These are phyloP conservation scores for Brachionus koreanus DNA, from an alignment of 1,140 invertebrate species.

Conservation along the genomic window DNA sequence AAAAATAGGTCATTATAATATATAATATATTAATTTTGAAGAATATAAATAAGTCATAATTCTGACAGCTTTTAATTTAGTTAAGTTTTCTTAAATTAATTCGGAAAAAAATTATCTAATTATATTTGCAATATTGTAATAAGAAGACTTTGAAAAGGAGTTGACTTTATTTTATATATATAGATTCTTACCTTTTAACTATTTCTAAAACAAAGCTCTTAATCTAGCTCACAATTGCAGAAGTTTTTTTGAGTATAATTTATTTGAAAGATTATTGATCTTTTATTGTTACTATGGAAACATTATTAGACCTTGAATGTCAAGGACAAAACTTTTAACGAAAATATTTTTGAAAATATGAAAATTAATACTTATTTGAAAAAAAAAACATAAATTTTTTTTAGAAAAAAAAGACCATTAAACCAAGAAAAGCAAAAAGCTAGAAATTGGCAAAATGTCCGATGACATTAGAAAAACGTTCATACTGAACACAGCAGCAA, in stretches of 20 bases:
- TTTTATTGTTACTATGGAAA: conserved; percentile 20
- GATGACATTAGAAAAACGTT: conserved; percentile 39
- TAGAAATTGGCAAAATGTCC: neutral
- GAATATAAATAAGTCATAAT: no score
- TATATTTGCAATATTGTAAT: no score
- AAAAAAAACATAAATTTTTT: neutral
- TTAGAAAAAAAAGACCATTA: neutral
- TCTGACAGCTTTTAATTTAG: no score
- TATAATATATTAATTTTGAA: no score
- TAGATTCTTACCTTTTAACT: no score
- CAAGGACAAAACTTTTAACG: neutral
- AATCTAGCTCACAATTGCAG: neutral
- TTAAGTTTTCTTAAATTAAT: no score
- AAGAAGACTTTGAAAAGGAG: no score
- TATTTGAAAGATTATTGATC: neutral
- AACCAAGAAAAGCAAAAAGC: neutral
- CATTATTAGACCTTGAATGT: neutral
- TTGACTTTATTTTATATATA: no score
- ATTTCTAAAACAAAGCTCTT: neutral
- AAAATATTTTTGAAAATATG: conserved; percentile 34
- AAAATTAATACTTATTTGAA: neutral
- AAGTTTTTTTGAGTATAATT: neutral
- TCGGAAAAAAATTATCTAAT: no score
- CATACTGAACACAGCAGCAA: conserved; percentile 32
- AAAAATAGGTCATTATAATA: no score